Conservation (phyloP, 2,113 vertebrate genomes). For the Hucho hucho region DNA sequence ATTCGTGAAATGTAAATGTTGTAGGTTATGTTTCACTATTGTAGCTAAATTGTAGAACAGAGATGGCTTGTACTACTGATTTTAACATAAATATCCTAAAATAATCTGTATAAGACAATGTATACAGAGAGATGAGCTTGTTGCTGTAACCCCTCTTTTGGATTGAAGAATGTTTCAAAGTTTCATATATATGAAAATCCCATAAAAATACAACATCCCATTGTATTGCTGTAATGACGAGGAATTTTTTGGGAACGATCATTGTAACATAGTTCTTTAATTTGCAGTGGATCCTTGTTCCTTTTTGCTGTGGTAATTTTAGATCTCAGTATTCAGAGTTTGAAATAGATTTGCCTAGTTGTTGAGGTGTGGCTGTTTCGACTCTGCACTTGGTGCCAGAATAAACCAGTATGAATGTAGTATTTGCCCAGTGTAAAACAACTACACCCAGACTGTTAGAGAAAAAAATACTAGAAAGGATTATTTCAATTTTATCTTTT, state of each 20-base stretch:
- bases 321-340: slow-evolving; percentile 76
- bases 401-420: slow-evolving; percentile 94
- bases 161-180: slow-evolving; percentile 74
- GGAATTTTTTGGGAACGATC: slow-evolving; percentile 69
- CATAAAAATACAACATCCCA: slow-evolving; percentile 73
- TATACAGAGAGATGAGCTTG: slow-evolving; percentile 79
- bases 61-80: slow-evolving; percentile 91
- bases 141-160: slow-evolving; percentile 82
- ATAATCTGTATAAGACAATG: slow-evolving; percentile 66
- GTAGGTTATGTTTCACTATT: slow-evolving; percentile 86
- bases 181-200: slow-evolving; percentile 60
- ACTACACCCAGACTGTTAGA: slow-evolving; percentile 75
- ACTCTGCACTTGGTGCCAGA: slow-evolving; percentile 81
- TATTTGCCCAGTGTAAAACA: slow-evolving; percentile 77
- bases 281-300: slow-evolving; percentile 86
- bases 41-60: slow-evolving; percentile 88
- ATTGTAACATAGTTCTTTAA: slow-evolving; percentile 88
- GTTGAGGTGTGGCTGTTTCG: slow-evolving; percentile 76
- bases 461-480: slow-evolving; percentile 73
- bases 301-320: slow-evolving; percentile 91
- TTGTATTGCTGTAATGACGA: slow-evolving; percentile 81
- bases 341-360: slow-evolving; percentile 77
- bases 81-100: slow-evolving; percentile 81
- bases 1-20: slow-evolving; percentile 86
- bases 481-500: slow-evolving; percentile 92